These are phyloP conservation scores for Apogon hyalosoma DNA, from an alignment of 2,797 vertebrate species.

Conservation along the genomic window DNA sequence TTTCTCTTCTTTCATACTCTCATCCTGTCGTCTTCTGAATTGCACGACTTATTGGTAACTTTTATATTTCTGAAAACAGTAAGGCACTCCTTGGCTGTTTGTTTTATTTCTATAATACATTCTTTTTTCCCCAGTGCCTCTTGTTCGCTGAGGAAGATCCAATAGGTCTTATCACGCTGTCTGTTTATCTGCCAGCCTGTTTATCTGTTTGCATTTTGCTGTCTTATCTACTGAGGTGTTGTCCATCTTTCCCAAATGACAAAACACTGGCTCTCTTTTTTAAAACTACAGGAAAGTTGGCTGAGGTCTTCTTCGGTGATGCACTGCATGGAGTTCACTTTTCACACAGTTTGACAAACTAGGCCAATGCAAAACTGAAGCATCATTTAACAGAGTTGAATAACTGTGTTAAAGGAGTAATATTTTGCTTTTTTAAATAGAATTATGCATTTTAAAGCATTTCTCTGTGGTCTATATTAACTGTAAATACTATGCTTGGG, in stretches of 20 bases:
- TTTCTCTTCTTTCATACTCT: slow-evolving; percentile 34
- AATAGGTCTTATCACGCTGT: slow-evolving; percentile 41
- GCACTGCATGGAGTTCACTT: neutral
- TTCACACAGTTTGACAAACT: no score
- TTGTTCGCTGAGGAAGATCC: slow-evolving; percentile 35
- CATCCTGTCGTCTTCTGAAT: slow-evolving; percentile 28
- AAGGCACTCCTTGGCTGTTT: slow-evolving; percentile 11
- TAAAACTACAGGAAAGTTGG: slow-evolving; percentile 41
- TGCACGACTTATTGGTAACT: slow-evolving; percentile 40
- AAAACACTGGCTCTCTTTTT: slow-evolving; percentile 36
- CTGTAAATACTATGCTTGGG: no score
- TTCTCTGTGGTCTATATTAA: no score
- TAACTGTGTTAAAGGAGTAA: no score
- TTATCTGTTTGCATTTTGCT: slow-evolving; percentile 54
- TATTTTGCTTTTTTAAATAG: no score
- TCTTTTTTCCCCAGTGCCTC: slow-evolving; percentile 17
- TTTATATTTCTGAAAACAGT: slow-evolving; percentile 46
- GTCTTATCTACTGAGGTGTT: slow-evolving; percentile 58
- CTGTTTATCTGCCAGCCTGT: slow-evolving; percentile 48
- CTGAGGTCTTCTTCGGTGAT: slow-evolving; percentile 1
- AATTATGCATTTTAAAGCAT: no score
- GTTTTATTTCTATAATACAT: slow-evolving; percentile 30
- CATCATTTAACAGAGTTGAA: no score
- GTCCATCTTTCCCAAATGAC: slow-evolving; percentile 48
- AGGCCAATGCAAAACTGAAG: no score